Evolutionary conservation across 2,113 vertebrate species (phyloP).

Genomic region (Vombatus ursinus): DNA sequence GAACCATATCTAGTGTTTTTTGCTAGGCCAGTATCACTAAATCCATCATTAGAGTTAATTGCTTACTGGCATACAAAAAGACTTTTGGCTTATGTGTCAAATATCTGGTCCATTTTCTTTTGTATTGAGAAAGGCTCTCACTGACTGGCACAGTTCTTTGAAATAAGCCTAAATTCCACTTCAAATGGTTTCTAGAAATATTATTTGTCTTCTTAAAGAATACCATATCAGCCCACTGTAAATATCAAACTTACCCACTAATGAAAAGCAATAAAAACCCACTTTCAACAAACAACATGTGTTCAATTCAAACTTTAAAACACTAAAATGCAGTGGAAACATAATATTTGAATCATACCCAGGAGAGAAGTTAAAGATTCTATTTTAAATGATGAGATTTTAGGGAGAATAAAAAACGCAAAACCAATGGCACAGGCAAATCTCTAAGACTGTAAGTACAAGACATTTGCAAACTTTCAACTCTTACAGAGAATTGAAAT

Average conservation of each 20-base stretch:
- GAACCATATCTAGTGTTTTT: fast-evolving
- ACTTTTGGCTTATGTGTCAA: neutral
- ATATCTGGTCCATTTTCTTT: neutral
- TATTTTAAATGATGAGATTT: neutral
- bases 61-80: neutral
- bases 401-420: neutral
- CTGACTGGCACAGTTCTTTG: neutral
- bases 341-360: neutral
- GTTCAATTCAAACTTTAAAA: neutral
- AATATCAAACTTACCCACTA: neutral
- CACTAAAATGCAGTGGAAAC: neutral
- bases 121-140: neutral
- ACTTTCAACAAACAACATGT: neutral
- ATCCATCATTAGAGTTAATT: neutral
- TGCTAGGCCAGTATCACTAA: neutral
- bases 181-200: neutral
- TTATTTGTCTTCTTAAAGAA: neutral
- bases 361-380: neutral
- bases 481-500: neutral
- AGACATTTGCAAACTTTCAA: neutral
- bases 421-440: neutral
- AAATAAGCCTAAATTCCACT: neutral
- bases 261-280: neutral
- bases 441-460: neutral
- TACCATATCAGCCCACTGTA: neutral